A percentile compares a stretch with the other conserved stretches of the same genome.
These are phyloP conservation scores for Gortyna flavago DNA, from an alignment of 2,888 invertebrate genomes.

Conservation along the genomic window DNA sequence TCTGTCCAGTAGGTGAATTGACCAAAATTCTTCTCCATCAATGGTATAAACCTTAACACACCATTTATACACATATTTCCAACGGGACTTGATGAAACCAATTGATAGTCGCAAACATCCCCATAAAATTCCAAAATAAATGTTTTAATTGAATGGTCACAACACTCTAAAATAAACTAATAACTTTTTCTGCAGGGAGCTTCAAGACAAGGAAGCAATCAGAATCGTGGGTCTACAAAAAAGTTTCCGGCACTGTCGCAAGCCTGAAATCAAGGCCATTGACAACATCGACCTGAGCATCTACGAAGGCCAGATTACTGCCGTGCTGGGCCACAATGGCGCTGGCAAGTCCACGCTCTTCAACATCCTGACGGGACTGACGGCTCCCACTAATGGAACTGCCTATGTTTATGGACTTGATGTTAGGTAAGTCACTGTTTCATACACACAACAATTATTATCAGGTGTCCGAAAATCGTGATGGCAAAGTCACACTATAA, in stretches of 20 bases:
- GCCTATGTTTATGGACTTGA: slow-evolving; percentile 94
- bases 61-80: neutral
- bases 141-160: neutral
- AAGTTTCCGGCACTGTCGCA: slow-evolving; percentile 92
- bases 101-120: neutral
- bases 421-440: slow-evolving; percentile 88
- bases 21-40: no score
- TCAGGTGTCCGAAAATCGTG: neutral
- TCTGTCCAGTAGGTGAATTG: neutral
- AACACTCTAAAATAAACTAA: no score
- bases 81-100: neutral
- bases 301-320: slow-evolving; percentile 96
- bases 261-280: slow-evolving; percentile 93
- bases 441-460: neutral
- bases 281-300: slow-evolving; percentile 95
- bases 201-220: slow-evolving; percentile 94
- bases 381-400: slow-evolving; percentile 93
- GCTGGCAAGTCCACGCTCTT: slow-evolving; percentile 96
- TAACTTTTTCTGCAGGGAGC: slow-evolving; percentile 83
- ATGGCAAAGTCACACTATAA: neutral
- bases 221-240: slow-evolving; percentile 93
- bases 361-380: slow-evolving; percentile 95
- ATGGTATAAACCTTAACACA: no score
- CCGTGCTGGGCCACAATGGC: slow-evolving; percentile 96
- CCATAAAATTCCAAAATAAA: neutral